Conservation (phyloP, 2,797 vertebrate genomes). For the Lycodopsis pacificus region DNA sequence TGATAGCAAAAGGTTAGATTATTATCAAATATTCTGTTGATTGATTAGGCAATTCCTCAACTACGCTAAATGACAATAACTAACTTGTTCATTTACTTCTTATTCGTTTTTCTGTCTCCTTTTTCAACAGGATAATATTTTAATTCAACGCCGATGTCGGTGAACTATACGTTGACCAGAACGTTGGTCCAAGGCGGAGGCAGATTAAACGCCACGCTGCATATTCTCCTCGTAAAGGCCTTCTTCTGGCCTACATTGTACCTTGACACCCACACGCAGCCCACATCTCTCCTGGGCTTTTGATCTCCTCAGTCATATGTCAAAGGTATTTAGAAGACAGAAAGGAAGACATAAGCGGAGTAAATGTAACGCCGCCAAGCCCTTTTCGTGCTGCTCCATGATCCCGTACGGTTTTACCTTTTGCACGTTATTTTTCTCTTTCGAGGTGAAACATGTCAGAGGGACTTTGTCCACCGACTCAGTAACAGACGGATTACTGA, state of each 20-base stretch:
- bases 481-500: constrained; percentile 34
- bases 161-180: neutral
- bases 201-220: neutral
- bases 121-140: neutral
- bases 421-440: neutral
- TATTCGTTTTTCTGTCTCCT: neutral
- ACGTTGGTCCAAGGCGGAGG: neutral
- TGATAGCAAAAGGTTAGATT: neutral
- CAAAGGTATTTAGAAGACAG: constrained; percentile 68
- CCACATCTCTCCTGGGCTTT: constrained; percentile 49
- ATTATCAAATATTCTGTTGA: neutral
- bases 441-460: constrained; percentile 40
- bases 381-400: constrained; percentile 34
- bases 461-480: neutral
- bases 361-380: constrained; percentile 21
- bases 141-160: neutral
- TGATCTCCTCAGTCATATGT: constrained; percentile 65
- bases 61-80: neutral
- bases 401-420: constrained; percentile 24
- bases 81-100: neutral
- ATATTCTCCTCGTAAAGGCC: neutral
- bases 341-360: constrained; percentile 44
- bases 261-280: constrained; percentile 26
- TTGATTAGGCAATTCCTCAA: neutral
- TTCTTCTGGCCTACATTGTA: constrained; percentile 22